Evolutionary conservation across 2,888 invertebrate genomes (phyloP), one percentile per base, ranked within the genome.

Genomic region (Ormia ochracea): DNA sequence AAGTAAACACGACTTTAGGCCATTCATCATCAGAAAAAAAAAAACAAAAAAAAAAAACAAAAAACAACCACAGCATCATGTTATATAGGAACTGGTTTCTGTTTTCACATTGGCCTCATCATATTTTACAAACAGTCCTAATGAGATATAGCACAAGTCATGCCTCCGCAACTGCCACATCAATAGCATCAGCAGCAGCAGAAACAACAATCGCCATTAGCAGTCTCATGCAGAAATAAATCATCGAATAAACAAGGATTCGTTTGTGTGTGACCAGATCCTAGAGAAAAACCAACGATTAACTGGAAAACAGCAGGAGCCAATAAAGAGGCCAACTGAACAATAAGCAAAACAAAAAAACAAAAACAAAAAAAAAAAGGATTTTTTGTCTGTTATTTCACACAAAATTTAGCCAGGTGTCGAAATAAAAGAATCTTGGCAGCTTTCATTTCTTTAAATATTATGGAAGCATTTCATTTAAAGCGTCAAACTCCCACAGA

Each of bases 391-490:
- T 54, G 52, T 26, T 28, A 26, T 43, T 65, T 28, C 14, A 23
- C 9, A n/a, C n/a, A 65, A 31, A 45, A 17, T 65, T 65, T 31
- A 54, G 66, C 72, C 76, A 73, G 80, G 66, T 61, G 68, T 68
- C 48, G 21, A 19, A 54, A 58, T 45, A 69, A 48, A 33, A 54
- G 45, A 48, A 72, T 58, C 65, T 79, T 72, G 68, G 83, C 58
- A 9, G 26, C 58, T 14, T 58, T 83, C 82, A 83, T 82, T 83
- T 84, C 84, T 85, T 82, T 19, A 85, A 87, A 87, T 85, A 87
- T 86, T 84, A 87, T 87, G 87, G 87, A 87, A 85, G 87, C 85
- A 85, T 86, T 87, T 87, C 85, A 86, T 85, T 83, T 84, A 83
- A 85, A 86, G 85, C 50, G 68, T 48, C 48, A 83, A 83, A 80